Evolutionary conservation across 1,140 invertebrate species (phyloP).

Genomic region (Ditylenchus dipsaci): DNA sequence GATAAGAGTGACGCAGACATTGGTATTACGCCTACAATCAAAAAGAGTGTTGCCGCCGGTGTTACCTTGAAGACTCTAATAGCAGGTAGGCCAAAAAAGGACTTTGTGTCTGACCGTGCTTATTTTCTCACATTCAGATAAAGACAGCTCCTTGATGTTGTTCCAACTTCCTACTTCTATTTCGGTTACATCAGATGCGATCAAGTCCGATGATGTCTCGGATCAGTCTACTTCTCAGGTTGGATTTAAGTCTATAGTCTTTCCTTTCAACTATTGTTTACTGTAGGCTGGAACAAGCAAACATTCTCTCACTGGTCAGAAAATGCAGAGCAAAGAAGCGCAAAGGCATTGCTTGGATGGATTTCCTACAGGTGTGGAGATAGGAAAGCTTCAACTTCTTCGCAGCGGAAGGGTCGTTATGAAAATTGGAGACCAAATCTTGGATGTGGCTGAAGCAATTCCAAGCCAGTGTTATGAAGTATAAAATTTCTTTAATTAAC

Average conservation of each 20-base stretch:
- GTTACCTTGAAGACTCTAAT: too few species aligned
- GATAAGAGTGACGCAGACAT: neutral
- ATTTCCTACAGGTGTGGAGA: slow-evolving; percentile 17
- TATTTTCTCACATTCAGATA: neutral
- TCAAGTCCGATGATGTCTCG: too few species aligned
- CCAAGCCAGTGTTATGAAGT: slow-evolving; percentile 27
- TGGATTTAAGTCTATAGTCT: too few species aligned
- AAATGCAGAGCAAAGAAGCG: neutral
- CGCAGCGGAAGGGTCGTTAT: slow-evolving; percentile 25
- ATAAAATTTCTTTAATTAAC: neutral
- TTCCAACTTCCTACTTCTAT: slow-evolving; percentile 25
- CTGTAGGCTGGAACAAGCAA: neutral
- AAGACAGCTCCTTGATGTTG: slow-evolving; percentile 21
- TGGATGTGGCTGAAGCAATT: slow-evolving; percentile 32
- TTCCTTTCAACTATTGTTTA: too few species aligned
- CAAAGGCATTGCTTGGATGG: slow-evolving; percentile 14
- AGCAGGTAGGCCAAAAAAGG: too few species aligned
- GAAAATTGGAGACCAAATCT: slow-evolving; percentile 26
- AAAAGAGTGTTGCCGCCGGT: too few species aligned
- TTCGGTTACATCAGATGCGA: neutral
- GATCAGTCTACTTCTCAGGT: too few species aligned
- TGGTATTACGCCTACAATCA: neutral
- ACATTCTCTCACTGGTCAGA: neutral
- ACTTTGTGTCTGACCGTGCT: too few species aligned
- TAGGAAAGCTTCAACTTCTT: slow-evolving; percentile 33